Conservation (phyloP, 2,113 vertebrate genomes). For the Phaethornis superciliosus region DNA sequence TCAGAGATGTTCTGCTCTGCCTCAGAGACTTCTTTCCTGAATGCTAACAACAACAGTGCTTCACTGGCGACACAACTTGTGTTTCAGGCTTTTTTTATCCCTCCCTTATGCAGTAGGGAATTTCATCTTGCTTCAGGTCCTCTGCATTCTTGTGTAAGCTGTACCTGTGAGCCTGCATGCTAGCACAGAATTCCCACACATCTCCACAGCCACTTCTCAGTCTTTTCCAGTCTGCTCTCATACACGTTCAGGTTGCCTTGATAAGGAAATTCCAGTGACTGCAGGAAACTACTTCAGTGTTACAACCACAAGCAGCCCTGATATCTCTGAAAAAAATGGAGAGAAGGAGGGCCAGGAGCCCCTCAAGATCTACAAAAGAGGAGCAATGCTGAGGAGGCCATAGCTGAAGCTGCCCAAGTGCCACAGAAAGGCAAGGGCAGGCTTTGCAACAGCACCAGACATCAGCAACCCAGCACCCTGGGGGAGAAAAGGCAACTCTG, state of each 20-base stretch:
- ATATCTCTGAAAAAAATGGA: neutral
- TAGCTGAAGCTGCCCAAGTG: neutral
- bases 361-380: neutral
- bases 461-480: neutral
- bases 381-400: neutral
- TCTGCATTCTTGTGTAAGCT: rapidly evolving
- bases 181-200: neutral
- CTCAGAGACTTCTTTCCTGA: neutral
- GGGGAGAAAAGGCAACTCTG: neutral
- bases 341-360: neutral
- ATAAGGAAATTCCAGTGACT: neutral
- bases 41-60: neutral
- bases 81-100: neutral
- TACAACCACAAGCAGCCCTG: neutral
- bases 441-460: neutral
- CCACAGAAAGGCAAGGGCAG: neutral
- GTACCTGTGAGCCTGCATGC: rapidly evolving
- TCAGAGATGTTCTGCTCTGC: neutral
- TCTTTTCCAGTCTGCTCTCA: neutral
- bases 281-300: neutral
- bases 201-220: neutral
- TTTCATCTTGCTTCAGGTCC: neutral
- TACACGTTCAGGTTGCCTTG: neutral
- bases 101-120: neutral
- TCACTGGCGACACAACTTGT: neutral